These are phyloP conservation scores for Astreopora myriophthalma DNA, from an alignment of 64 coral and sea anemone genomes.

Conservation along the genomic window DNA sequence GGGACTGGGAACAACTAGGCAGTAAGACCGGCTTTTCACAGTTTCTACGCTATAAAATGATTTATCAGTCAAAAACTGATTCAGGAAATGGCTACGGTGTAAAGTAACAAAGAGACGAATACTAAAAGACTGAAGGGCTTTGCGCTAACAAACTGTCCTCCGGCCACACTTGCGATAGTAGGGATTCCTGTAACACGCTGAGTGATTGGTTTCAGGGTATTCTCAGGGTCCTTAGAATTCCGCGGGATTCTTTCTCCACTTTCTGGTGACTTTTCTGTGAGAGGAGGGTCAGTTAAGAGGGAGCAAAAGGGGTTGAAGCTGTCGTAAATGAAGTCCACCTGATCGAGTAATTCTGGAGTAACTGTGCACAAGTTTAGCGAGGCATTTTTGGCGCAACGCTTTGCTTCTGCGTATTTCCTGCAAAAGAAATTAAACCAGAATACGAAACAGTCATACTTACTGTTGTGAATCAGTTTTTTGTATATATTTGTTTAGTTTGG, in stretches of 20 bases:
- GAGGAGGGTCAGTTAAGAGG: background rate
- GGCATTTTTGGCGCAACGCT: background rate
- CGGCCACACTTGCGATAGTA: background rate
- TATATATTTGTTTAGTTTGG: no score
- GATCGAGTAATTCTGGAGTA: background rate
- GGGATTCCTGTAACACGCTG: background rate
- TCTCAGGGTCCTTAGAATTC: background rate
- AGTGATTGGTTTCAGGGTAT: no score
- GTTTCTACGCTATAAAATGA: no score
- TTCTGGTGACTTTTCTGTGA: no score
- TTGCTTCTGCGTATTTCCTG: background rate
- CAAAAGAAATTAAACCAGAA: background rate
- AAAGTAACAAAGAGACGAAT: background rate
- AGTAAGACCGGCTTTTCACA: no score
- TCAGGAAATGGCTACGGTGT: background rate
- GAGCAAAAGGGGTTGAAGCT: constrained; percentile 2
- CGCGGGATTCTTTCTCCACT: background rate
- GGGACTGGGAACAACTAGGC: no score
- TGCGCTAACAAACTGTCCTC: background rate
- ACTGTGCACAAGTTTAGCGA: background rate
- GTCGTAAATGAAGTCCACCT: background rate
- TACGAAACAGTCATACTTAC: no score
- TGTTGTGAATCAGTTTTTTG: no score
- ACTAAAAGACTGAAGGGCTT: background rate
- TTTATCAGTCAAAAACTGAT: background rate